Percentiles rank a stretch among this genome's conserved stretches.
These are phyloP conservation scores for Dufourea novaeangliae DNA, from an alignment of 1,140 invertebrate species.

Conservation along the genomic window DNA sequence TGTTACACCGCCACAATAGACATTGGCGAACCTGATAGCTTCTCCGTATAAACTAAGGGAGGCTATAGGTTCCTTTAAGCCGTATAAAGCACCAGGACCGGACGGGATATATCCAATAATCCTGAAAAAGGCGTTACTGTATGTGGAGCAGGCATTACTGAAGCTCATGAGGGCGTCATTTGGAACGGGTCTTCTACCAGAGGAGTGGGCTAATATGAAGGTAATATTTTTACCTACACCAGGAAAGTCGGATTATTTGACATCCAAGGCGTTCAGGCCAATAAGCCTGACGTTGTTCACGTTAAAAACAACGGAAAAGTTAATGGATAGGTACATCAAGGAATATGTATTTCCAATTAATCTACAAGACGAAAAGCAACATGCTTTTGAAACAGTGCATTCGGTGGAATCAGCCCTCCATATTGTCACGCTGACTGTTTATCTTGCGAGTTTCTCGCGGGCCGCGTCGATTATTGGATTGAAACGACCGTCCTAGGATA, in stretches of 20 bases:
- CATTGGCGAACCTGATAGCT: background rate
- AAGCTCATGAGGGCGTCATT: background rate
- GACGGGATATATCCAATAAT: background rate
- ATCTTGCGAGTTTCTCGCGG: too few relatives aligned
- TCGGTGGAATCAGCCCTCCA: background rate
- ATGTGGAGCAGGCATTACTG: background rate
- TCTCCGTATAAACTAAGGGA: too few relatives aligned
- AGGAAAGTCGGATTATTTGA: conserved; percentile 16
- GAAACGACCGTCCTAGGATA: too few relatives aligned
- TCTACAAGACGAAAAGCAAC: background rate
- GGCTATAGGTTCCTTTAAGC: too few relatives aligned
- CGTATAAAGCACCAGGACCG: background rate
- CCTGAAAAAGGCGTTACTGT: background rate
- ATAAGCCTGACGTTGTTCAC: conserved; percentile 32
- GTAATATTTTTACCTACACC: conserved; percentile 46
- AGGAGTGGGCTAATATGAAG: background rate
- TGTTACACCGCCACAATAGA: too few relatives aligned
- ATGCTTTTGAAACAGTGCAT: background rate
- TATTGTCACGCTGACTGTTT: too few relatives aligned
- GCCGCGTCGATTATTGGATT: too few relatives aligned
- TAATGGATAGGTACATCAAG: conserved; percentile 35
- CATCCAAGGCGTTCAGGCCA: conserved; percentile 31
- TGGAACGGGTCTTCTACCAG: background rate
- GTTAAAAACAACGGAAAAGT: conserved; percentile 39
- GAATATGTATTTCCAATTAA: background rate